A percentile compares a stretch with the other conserved stretches of the same genome.
Evolutionary conservation across 2,113 vertebrate genomes (phyloP).

Genomic region (Cebidichthys violaceus): DNA sequence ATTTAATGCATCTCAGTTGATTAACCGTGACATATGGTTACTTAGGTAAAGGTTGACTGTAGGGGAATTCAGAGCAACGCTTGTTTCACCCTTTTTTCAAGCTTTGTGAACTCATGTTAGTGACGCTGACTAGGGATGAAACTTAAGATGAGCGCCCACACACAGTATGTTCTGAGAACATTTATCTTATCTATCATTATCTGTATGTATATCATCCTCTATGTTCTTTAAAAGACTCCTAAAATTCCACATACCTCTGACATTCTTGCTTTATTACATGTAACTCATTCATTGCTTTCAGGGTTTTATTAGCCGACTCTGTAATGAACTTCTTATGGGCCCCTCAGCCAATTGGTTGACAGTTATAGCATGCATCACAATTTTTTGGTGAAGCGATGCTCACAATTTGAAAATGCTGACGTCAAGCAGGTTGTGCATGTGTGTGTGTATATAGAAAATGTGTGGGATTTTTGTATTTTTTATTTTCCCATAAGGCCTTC

Average conservation of each 20-base stretch:
- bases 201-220: neutral
- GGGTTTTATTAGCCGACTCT: neutral
- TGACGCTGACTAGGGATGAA: neutral
- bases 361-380: neutral
- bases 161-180: neutral
- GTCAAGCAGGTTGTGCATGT: neutral
- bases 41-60: neutral
- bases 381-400: neutral
- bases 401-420: neutral
- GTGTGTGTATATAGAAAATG: neutral
- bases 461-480: slow-evolving; percentile 40
- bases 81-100: neutral
- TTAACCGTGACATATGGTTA: neutral
- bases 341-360: neutral
- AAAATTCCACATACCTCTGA: neutral
- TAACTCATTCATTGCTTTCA: neutral
- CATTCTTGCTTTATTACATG: neutral
- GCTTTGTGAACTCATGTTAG: neutral
- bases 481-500: slow-evolving; percentile 17
- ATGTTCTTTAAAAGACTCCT: neutral
- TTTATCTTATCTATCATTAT: neutral
- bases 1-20: neutral
- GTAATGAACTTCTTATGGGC: neutral
- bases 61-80: neutral
- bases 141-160: neutral